Conservation (phyloP, 2,113 vertebrate species). For the Proterorhinus semilunaris region DNA sequence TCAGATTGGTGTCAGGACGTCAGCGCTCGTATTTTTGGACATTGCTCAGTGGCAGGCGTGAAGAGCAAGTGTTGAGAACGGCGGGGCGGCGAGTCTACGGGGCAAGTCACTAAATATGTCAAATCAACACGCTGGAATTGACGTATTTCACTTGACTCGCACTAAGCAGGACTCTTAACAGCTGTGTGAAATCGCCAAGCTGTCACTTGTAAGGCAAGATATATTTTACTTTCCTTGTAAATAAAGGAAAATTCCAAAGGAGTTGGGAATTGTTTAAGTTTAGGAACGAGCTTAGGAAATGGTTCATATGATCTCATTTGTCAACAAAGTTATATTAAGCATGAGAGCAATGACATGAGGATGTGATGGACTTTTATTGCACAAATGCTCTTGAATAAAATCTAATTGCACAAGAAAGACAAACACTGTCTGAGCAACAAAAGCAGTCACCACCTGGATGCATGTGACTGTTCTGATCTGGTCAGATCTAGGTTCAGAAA, state of each 20-base stretch:
- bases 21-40: conserved; percentile 29
- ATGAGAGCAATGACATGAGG: no score
- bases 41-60: conserved; percentile 24
- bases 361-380: no score
- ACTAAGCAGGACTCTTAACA: not conserved
- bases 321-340: no score
- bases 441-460: no score
- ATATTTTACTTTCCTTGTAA: not conserved
- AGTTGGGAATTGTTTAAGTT: no score
- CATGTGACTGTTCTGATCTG: no score
- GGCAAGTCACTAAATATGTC: not conserved
- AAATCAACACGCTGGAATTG: not conserved
- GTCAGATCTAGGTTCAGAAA: no score
- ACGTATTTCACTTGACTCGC: not conserved
- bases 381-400: no score
- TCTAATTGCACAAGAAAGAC: no score
- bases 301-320: no score
- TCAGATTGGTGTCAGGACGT: conserved; percentile 25
- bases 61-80: conserved; percentile 15
- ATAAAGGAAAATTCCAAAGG: not conserved
- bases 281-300: no score
- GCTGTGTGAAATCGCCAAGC: not conserved
- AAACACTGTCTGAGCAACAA: no score
- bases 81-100: not conserved
- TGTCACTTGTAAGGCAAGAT: not conserved